These are phyloP conservation scores for Macrosiphum euphorbiae DNA, from an alignment of 2,888 invertebrate species.

Conservation along the genomic window DNA sequence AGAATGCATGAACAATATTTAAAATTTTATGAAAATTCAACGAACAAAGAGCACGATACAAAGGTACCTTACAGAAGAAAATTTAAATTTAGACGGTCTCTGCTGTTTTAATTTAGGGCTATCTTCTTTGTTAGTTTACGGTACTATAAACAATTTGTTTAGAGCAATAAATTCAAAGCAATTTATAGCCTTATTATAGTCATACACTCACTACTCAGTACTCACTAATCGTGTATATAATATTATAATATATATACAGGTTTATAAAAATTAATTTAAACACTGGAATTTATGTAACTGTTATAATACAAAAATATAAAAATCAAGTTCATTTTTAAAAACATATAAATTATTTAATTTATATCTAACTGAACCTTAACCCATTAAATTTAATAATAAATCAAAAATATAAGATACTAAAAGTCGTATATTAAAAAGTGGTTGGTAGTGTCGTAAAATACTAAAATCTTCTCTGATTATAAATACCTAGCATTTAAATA, in stretches of 20 bases:
- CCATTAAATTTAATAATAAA: background rate
- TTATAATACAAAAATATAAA: background rate
- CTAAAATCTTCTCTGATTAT: background rate
- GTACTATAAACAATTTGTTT: background rate
- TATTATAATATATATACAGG: no score
- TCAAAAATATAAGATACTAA: background rate
- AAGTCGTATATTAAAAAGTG: background rate
- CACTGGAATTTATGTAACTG: background rate
- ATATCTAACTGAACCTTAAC: background rate
- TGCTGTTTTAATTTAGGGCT: conserved; percentile 16
- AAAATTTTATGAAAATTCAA: background rate
- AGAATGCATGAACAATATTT: background rate
- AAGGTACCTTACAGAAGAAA: background rate
- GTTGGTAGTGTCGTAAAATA: background rate
- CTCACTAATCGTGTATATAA: background rate
- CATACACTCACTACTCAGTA: background rate
- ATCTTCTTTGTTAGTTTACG: background rate
- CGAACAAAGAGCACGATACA: background rate
- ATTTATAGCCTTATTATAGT: background rate
- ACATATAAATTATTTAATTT: background rate
- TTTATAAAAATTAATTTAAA: conserved; percentile 37
- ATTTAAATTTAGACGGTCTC: conserved; percentile 19
- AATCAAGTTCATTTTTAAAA: background rate
- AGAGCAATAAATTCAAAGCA: conserved; percentile 35
- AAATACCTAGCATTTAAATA: background rate